phyloP scores from a whole-genome alignment of 2,797 vertebrate genomes.

The Gobio occitaniae region DNA sequence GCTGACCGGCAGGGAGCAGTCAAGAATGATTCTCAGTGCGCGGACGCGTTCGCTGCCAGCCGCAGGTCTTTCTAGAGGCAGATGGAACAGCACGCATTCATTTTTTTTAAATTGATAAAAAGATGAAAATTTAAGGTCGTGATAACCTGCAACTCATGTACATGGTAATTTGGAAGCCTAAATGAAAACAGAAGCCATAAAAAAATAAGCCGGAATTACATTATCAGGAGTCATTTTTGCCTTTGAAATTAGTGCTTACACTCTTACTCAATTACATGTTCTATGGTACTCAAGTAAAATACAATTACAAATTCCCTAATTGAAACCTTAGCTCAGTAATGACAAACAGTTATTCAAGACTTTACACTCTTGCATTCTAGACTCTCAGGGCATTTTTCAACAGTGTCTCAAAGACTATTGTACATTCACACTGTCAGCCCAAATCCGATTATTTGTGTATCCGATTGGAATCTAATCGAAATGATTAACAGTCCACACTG shows the following conservation, averaged over 20 bases:
- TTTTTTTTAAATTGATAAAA: neutral
- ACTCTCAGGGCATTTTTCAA: neutral
- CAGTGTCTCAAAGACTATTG: no score
- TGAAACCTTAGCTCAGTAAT: neutral
- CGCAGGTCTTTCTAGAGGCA: no score
- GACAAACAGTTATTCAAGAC: neutral
- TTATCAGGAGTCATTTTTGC: neutral
- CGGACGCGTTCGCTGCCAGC: no score
- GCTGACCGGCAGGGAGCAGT: no score
- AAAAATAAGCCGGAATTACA: neutral
- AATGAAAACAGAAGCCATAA: neutral
- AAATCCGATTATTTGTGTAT: no score
- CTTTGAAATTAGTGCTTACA: no score
- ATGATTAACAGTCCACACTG: no score
- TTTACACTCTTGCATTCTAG: neutral
- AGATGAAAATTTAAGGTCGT: neutral
- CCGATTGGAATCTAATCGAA: no score
- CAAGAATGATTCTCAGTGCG: no score
- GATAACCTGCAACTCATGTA: neutral
- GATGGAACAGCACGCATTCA: no score
- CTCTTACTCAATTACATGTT: neutral
- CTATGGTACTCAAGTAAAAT: no score
- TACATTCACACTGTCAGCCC: no score
- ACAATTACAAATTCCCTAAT: neutral
- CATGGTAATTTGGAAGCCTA: neutral